Base-by-base conservation (phyloP, 2,797 vertebrate species). In the Pangasius macronema region DNA sequence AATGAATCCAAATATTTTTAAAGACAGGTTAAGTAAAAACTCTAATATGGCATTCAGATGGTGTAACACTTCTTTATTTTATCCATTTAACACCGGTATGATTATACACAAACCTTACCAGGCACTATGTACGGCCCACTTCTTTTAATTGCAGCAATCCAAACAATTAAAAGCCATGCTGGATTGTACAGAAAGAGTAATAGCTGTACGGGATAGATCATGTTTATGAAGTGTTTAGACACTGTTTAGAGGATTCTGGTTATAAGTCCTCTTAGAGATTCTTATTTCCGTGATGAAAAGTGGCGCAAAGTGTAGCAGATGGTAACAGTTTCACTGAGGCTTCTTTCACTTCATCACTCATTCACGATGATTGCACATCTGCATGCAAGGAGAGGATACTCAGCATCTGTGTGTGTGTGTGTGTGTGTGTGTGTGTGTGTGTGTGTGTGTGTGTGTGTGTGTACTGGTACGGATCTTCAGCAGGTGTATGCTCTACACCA, bases 281-380 rank as follows among this genome's bases (percentile, higher is more conserved):
- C 42, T 39, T 81, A 59, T 57, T 82, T 65, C 80, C 73, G 46
- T 63, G 73, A 87, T 85, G 46, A 39, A 39, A 39, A 89, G 82
- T 67, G 87, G 57, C 16, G 2, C 42, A 75, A 83, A 89, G 81
- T 70, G 39, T 68, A 88, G 85, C 90, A 91, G 83, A 89, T 90
- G 90, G 85, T 90, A 87, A 20, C 61, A 61, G 14, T 89, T 87
- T 88, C 82, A 30, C 22, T 10, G 9, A 85, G 59, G 49, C 73
- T 82, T 89, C 83, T 83, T 89, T 90, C 84, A 88, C 90, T 76
- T 85, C 86, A 86, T 89, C 87, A 68, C 53, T 90, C 65, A 80
- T 84, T 88, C 39, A 13, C 22, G 24, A 83, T 87, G 84, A 88
- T 76, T 82, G 30, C 72, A 82, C 86, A 85, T 90, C 84, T 79